Base-by-base conservation (phyloP, 2,113 vertebrate genomes). In the Etheostoma cragini region DNA sequence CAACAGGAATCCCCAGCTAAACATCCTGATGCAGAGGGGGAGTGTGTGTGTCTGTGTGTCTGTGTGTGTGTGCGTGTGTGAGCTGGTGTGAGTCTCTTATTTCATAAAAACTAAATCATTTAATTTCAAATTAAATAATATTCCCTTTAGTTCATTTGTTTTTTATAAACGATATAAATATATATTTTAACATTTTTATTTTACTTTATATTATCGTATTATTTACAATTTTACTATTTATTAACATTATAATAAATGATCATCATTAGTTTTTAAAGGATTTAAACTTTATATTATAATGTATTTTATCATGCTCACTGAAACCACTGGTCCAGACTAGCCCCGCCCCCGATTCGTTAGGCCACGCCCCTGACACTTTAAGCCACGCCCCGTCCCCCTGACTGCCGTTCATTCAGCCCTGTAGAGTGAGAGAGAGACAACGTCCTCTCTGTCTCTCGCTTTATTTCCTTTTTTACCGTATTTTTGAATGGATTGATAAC, bases 1-100 rank as follows among this genome's bases (percentile, higher is more conserved):
- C 76, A 75, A 78, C 79, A 87, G 88, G 82, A 87, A 88, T 30
- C 75, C 63, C 14, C 15, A 62, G 64, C 53, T 72, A 22, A 35
- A 78, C 86, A 74, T 83, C 76, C 76, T 50, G 85, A 19, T 1
- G 26, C 0, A 19, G 49, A 54, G 70, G 61, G 67, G 66, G 65
- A 53, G 61, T 49, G 68, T 64, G 50, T 68, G 62, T 64, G 65
- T 76, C 72, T 67, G 72, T 52, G 58, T 56, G 69, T 35, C 69
- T 63, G 63, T 30, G 73, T 67, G 66, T 21, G 67, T 62, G 30
- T 74, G 52, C 42, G 21, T 53, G 19, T 54, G 66, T 69, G 52
- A 53, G 78, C 65, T 50, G 50, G 61, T 64, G 65, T 56, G 63
- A 7, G 1, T 6, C 8, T 6, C 8, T 6, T 35, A 7, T 8